Evolutionary conservation across 1,140 invertebrate species (phyloP).

Genomic region (Bombus confusus): DNA sequence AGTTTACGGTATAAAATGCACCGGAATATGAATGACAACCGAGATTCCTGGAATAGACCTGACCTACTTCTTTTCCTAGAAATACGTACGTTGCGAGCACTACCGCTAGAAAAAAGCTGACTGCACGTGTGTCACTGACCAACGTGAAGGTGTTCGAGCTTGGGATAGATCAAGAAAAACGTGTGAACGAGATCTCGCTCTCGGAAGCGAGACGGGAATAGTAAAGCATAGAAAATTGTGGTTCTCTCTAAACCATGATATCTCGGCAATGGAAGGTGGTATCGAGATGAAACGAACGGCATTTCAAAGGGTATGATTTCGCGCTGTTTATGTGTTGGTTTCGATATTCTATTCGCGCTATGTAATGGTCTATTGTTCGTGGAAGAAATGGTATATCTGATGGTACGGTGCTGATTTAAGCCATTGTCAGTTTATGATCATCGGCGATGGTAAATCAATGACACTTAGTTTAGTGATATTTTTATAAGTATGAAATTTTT

Average conservation of each 20-base stretch:
- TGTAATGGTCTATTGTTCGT: not conserved
- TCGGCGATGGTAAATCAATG: not conserved
- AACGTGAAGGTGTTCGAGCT: not conserved
- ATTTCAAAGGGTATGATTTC: not conserved
- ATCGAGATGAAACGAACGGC: not conserved
- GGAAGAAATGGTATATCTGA: no score
- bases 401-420: no score
- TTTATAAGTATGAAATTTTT: not conserved
- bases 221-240: not conserved
- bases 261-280: not conserved
- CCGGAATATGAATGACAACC: not conserved
- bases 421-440: not conserved
- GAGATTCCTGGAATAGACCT: not conserved
- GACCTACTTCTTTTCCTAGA: conserved; percentile 1
- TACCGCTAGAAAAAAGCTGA: not conserved
- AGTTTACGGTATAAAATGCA: not conserved
- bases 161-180: not conserved
- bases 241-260: not conserved
- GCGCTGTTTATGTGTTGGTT: no score
- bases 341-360: not conserved
- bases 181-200: not conserved
- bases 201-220: not conserved
- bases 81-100: not conserved
- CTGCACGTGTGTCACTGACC: not conserved
- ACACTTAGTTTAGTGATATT: no score